A percentile compares a stretch with the other conserved stretches of the same genome.
These are phyloP conservation scores for Sebastes glaucus DNA, from an alignment of 2,797 vertebrate species.

Conservation along the genomic window DNA sequence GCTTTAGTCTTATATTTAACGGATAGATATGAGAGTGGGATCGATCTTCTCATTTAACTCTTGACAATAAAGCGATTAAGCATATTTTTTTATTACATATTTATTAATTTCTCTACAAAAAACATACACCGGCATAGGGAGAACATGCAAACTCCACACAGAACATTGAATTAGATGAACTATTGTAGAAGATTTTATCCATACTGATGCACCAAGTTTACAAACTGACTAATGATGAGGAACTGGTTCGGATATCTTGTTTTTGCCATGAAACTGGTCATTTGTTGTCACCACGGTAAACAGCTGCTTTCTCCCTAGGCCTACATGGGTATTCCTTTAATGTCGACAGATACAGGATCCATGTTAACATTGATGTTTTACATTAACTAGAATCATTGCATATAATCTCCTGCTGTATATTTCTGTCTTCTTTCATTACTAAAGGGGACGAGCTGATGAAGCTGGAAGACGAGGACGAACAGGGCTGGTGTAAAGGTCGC, in stretches of 20 bases:
- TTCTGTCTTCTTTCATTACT: slow-evolving; percentile 10
- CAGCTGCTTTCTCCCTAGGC: not conserved
- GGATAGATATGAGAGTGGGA: not conserved
- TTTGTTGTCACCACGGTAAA: not conserved
- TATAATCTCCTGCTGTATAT: not conserved
- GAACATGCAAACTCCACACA: not conserved
- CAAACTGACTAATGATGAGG: not conserved
- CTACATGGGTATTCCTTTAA: not conserved
- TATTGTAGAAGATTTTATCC: not conserved
- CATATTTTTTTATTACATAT: not conserved
- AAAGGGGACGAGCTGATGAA: slow-evolving; percentile 94
- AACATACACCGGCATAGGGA: not conserved
- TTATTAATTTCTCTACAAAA: not conserved
- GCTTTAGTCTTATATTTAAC: not conserved
- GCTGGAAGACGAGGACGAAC: slow-evolving; percentile 96
- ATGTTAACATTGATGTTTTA: not conserved
- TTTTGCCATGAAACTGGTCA: not conserved
- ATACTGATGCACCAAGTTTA: not conserved
- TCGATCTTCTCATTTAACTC: not conserved
- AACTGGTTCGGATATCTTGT: not conserved
- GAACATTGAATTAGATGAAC: not conserved
- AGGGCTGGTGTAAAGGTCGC: slow-evolving; percentile 98
- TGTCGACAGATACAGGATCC: not conserved
- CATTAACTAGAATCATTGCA: not conserved
- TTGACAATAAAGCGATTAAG: not conserved